Evolutionary conservation across 2,113 vertebrate genomes (phyloP).

Genomic region (Colinus virginianus): DNA sequence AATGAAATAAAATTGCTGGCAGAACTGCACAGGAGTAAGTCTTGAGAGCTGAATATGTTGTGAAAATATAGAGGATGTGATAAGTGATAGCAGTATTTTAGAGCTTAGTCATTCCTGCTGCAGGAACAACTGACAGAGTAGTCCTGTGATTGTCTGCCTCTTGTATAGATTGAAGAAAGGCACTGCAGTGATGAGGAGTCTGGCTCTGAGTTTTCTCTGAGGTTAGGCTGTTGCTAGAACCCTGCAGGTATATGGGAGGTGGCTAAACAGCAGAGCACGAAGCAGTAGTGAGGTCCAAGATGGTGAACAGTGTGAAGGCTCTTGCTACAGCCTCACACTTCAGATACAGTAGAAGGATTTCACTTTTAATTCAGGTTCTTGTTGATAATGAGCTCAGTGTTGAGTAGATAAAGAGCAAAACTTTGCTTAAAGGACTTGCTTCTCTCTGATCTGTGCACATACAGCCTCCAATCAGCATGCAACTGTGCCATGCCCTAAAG

Average conservation of each 20-base stretch:
- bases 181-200: background rate
- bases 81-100: background rate
- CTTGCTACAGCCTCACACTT: rapidly evolving
- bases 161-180: background rate
- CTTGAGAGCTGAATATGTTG: background rate
- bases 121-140: background rate
- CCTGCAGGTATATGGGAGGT: background rate
- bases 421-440: background rate
- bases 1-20: background rate
- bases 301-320: background rate
- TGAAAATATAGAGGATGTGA: background rate
- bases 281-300: background rate
- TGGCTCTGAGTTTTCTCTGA: background rate
- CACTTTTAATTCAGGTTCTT: background rate
- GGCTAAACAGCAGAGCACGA: background rate
- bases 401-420: background rate
- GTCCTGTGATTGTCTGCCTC: background rate
- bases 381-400: background rate
- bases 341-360: background rate
- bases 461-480: background rate
- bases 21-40: background rate
- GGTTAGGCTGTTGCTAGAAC: background rate
- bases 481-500: background rate
- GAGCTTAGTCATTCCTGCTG: background rate
- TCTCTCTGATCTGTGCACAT: background rate